These are phyloP conservation scores for Sympetrum striolatum DNA, from an alignment of 2,888 invertebrate genomes.

Conservation along the genomic window DNA sequence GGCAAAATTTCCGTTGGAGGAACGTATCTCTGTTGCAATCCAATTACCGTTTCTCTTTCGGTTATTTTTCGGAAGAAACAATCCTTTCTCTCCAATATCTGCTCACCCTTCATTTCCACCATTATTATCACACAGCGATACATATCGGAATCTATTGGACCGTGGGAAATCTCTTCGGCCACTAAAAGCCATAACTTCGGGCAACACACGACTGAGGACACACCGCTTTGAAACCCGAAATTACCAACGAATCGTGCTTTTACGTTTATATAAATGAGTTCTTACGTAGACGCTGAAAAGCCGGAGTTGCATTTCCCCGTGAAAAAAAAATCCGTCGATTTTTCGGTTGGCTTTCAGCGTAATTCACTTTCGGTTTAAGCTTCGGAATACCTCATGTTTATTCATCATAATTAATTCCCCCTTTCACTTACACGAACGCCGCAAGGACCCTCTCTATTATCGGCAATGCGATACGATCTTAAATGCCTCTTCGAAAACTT, in stretches of 20 bases:
- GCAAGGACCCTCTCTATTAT: background rate
- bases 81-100: background rate
- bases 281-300: too few species aligned
- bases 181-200: background rate
- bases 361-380: background rate
- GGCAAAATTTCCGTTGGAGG: too few species aligned
- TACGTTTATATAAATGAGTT: too few species aligned
- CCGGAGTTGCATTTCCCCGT: too few species aligned
- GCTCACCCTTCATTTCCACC: background rate
- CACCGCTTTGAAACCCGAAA: background rate
- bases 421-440: background rate
- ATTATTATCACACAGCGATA: background rate
- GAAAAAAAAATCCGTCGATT: too few species aligned
- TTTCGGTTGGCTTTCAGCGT: too few species aligned
- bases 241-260: background rate
- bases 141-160: background rate
- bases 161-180: constrained; percentile 9
- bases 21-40: too few species aligned
- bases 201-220: constrained; percentile 1
- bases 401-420: background rate
- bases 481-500: background rate
- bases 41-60: background rate
- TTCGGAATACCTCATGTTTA: background rate
- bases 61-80: background rate
- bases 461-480: background rate